Evolutionary conservation across 2,797 vertebrate species (phyloP), one percentile per base, ranked within the genome.

Genomic region (Brotogeris chrysoptera): DNA sequence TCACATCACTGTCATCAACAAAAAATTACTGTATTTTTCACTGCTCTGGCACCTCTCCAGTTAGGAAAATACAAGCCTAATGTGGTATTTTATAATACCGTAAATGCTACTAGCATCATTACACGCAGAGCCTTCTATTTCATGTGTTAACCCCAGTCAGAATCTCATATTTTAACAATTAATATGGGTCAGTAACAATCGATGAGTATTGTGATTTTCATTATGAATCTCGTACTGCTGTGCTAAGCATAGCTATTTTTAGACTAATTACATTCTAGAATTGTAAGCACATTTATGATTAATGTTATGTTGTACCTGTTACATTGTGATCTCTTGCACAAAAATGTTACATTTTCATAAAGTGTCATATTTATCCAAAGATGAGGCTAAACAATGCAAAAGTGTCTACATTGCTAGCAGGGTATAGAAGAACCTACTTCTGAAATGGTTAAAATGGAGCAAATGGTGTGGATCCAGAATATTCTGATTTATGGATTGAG

Each of bases 121-220:
- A 65, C 39, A 86, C 30, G 61, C 16, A 74, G 52, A 81, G 63
- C 39, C 64, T 72, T 79, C 90, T 46, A 53, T 89, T 95, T 93
- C 70, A 84, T 15, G 11, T 44, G 30, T 91, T 96, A 95, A 86
- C 59, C 72, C 41, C 7, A 71, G 88, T 88, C 24, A 95, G 89
- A 91, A 79, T 90, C 50, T 93, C 60, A 20, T 68, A 80, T 80
- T 94, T 87, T 71, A 77, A 57, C n/a, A 38, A 83, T 95, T 96
- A 57, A 34, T 89, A 3, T 88, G 55, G 78, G 41, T 91, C 82
- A 90, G n/a, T 47, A 96, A 91, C 38, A 92, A 90, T 78, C 1
- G 4, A 76, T 90, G 32, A 64, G 4, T n/a, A 73, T 80, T 93
- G 71, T 88, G 38, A 50, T 94, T 92, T 81, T 85, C 43, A 74